phyloP scores from a whole-genome alignment of 2,888 invertebrate genomes.

The Nymphalis urticae region DNA sequence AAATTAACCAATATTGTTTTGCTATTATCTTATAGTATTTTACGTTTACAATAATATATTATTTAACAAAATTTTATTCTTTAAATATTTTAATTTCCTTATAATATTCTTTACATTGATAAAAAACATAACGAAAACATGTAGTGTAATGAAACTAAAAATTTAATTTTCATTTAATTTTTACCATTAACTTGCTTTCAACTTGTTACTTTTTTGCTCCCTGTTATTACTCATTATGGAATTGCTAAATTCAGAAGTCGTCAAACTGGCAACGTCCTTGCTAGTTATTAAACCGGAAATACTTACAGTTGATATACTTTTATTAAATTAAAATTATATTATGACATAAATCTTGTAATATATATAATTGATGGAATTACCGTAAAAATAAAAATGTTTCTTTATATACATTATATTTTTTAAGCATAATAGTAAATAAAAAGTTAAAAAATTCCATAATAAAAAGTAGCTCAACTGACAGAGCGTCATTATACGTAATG shows the following conservation, averaged over 20 bases:
- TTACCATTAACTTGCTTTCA: neutral
- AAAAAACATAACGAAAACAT: too few species aligned
- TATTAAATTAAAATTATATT: constrained; percentile 22
- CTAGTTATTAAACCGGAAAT: constrained; percentile 56
- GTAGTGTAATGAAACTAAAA: too few species aligned
- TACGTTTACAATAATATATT: too few species aligned
- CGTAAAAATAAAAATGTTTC: neutral
- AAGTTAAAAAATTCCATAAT: constrained; percentile 57
- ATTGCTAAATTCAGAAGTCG: constrained; percentile 78
- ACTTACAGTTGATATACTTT: constrained; percentile 32
- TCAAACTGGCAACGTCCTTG: constrained; percentile 74
- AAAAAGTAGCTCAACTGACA: constrained; percentile 69
- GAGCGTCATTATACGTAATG: constrained; percentile 86
- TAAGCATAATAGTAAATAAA: neutral
- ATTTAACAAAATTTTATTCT: too few species aligned
- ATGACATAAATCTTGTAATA: neutral
- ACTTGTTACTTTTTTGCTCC: constrained; percentile 24
- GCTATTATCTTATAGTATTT: too few species aligned
- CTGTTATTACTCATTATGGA: constrained; percentile 31
- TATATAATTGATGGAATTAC: neutral
- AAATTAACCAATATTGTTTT: too few species aligned
- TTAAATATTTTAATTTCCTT: too few species aligned
- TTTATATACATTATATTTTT: constrained; percentile 1
- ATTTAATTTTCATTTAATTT: neutral
- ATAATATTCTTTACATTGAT: too few species aligned